Percentiles rank a stretch among this genome's conserved stretches.
Conservation (phyloP, 1,140 invertebrate species). For the Drosophila trapezifrons region DNA sequence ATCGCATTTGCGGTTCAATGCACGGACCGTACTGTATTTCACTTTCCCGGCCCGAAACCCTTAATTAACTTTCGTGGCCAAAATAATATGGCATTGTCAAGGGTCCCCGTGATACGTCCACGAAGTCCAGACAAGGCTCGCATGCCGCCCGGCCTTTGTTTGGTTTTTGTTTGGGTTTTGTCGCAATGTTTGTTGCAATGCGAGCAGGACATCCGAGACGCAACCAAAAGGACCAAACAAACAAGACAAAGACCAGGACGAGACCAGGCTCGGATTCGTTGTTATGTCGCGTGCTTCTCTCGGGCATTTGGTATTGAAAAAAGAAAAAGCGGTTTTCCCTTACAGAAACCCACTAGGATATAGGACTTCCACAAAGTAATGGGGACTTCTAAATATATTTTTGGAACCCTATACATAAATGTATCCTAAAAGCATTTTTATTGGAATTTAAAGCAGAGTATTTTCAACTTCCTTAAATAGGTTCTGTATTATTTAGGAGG, state of each 20-base stretch:
- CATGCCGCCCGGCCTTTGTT: constrained; percentile 22
- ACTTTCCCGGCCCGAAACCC: constrained; percentile 62
- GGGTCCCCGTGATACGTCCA: constrained; percentile 18
- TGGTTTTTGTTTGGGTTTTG: constrained; percentile 20
- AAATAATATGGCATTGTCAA: constrained; percentile 41
- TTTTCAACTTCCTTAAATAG: too few species aligned
- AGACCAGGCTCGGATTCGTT: neutral
- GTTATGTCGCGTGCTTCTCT: constrained; percentile 46
- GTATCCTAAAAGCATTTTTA: neutral
- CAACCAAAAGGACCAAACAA: constrained; percentile 38
- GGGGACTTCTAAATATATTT: neutral
- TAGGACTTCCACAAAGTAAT: too few species aligned
- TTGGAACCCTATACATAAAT: neutral
- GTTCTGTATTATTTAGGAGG: neutral
- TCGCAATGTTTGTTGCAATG: constrained; percentile 54
- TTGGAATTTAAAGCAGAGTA: neutral
- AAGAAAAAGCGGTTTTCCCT: neutral
- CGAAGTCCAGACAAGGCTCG: constrained; percentile 35
- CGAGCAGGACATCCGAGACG: constrained; percentile 54
- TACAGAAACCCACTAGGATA: constrained; percentile 1
- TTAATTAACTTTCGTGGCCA: constrained; percentile 73
- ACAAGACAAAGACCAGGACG: constrained; percentile 24
- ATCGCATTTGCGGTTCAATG: constrained; percentile 53
- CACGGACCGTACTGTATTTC: constrained; percentile 35
- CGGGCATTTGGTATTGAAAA: too few species aligned